These are phyloP conservation scores for Porites evermanni DNA, from an alignment of 92 coral and sea anemone species.

Conservation along the genomic window DNA sequence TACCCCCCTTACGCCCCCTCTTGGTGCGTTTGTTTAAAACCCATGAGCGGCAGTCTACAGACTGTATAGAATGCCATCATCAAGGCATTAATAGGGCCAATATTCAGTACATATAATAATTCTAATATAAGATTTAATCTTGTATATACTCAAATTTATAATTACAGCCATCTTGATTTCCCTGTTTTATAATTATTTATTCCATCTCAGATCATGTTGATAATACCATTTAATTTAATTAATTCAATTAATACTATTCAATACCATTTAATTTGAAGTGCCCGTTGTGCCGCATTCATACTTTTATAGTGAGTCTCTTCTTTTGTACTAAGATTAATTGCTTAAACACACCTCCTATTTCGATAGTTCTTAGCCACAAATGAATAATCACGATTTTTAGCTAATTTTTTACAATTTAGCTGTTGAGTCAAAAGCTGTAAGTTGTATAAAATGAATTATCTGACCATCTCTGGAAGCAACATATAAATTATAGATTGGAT, in stretches of 20 bases:
- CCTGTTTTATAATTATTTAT: slow-evolving; percentile 28
- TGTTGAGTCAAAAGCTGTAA: slow-evolving; percentile 25
- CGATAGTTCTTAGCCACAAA: slow-evolving; percentile 11
- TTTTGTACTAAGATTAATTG: slow-evolving; percentile 14
- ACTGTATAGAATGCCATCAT: too few species aligned
- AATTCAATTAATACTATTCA: too few species aligned
- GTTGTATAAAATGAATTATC: not conserved
- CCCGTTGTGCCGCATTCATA: slow-evolving; percentile 12
- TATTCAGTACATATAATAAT: too few species aligned
- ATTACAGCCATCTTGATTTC: not conserved
- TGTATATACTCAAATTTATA: slow-evolving; percentile 29
- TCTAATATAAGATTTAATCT: too few species aligned
- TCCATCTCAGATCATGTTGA: slow-evolving; percentile 41
- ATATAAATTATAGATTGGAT: too few species aligned
- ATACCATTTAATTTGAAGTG: slow-evolving; percentile 12
- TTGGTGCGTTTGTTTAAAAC: too few species aligned
- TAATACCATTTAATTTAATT: slow-evolving; percentile 10
- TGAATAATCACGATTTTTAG: slow-evolving; percentile 36
- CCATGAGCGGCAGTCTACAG: too few species aligned
- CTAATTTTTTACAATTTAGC: slow-evolving; percentile 46
- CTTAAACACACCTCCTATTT: slow-evolving; percentile 54
- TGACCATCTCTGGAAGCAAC: not conserved
- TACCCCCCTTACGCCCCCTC: too few species aligned
- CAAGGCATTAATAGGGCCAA: too few species aligned
- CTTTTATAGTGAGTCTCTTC: slow-evolving; percentile 4